Evolutionary conservation across 2,888 invertebrate species (phyloP).

Genomic region (Macroteleia sp.): DNA sequence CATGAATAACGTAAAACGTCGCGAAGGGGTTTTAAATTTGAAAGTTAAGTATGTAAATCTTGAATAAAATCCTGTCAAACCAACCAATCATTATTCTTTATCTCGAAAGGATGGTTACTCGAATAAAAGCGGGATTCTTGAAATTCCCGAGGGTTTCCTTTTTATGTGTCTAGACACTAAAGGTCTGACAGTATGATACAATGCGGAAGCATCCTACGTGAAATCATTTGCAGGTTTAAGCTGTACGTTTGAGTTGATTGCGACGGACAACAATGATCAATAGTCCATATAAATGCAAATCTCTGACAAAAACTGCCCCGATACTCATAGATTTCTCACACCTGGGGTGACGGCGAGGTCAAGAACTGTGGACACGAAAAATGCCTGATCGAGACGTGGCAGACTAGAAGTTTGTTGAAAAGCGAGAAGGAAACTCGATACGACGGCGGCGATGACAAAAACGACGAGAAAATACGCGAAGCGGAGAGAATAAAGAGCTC

Average conservation of each 20-base stretch:
- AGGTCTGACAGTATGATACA: conserved; percentile 40
- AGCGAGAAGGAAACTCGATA: conserved; percentile 46
- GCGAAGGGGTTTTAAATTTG: neutral
- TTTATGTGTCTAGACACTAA: conserved; percentile 32
- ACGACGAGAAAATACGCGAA: conserved; percentile 57
- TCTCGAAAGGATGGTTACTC: conserved; percentile 3
- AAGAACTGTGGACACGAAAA: neutral
- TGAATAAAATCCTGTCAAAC: neutral
- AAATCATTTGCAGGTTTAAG: conserved; percentile 31
- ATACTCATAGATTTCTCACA: no score
- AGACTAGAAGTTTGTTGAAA: conserved; percentile 8
- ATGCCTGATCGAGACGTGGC: conserved; percentile 8
- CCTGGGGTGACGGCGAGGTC: no score
- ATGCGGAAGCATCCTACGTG: conserved; percentile 40
- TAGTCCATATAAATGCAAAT: conserved; percentile 63
- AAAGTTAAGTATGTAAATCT: neutral
- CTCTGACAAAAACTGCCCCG: conserved; percentile 12
- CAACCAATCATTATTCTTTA: conserved; percentile 20
- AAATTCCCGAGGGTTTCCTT: conserved; percentile 25
- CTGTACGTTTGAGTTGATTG: conserved; percentile 28
- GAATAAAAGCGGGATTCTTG: conserved; percentile 31
- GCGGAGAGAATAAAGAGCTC: conserved; percentile 64
- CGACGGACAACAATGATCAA: conserved; percentile 55
- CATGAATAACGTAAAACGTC: no score
- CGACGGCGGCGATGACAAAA: conserved; percentile 35